phyloP scores from a whole-genome alignment of 2,797 vertebrate species.

The Loriculus beryllinus region DNA sequence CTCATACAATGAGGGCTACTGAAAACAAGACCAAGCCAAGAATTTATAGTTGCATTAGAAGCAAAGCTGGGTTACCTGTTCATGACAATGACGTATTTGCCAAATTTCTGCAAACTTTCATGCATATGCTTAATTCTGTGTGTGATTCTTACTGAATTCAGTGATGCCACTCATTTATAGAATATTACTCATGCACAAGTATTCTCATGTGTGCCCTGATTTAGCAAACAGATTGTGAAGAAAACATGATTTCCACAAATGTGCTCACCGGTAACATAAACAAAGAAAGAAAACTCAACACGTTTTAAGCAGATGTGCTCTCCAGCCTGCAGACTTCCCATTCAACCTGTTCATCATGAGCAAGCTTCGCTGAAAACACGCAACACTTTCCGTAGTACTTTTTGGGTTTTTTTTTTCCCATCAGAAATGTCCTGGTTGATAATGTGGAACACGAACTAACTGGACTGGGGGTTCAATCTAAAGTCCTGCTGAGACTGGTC shows the following conservation, averaged over 20 bases:
- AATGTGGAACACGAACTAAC: background rate
- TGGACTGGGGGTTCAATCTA: accelerated
- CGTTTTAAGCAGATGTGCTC: conserved; percentile 24
- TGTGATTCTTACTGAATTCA: background rate
- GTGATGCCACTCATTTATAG: background rate
- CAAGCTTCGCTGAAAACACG: background rate
- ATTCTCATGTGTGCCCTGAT: background rate
- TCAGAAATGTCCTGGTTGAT: background rate
- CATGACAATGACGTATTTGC: background rate
- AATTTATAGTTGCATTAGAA: background rate
- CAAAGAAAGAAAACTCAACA: background rate
- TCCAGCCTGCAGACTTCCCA: background rate
- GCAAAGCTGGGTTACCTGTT: background rate
- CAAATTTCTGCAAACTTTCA: conserved; percentile 16
- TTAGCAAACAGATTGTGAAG: conserved; percentile 14
- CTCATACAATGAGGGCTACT: background rate
- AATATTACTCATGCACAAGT: conserved; percentile 17
- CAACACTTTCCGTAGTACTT: background rate
- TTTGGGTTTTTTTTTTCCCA: background rate
- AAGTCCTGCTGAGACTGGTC: background rate
- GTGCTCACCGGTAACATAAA: conserved; percentile 7
- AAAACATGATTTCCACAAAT: background rate
- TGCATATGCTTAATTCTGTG: conserved; percentile 1
- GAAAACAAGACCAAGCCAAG: background rate
- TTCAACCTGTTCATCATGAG: background rate